Evolutionary conservation across 2,888 invertebrate genomes (phyloP).

Genomic region (Odontocolon sp.): DNA sequence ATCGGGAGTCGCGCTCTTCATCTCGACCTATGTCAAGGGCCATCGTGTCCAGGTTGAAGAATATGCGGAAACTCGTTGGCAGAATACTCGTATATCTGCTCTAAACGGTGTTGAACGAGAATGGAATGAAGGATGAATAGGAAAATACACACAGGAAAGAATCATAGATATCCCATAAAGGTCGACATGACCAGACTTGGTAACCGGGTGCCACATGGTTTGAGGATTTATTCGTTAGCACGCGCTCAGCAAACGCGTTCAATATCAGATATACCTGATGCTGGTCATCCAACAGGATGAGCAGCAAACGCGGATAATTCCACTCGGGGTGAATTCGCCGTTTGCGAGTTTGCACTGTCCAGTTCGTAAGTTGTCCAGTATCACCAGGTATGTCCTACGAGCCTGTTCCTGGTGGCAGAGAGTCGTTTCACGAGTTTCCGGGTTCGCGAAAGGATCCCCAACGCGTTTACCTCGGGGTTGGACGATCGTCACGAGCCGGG

Average conservation of each 20-base stretch:
- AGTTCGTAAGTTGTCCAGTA: not conserved
- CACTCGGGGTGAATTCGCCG: conserved; percentile 7
- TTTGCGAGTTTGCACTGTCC: conserved; percentile 26
- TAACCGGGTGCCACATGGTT: conserved; percentile 25
- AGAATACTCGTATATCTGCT: conserved; percentile 32
- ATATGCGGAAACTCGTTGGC: conserved; percentile 47
- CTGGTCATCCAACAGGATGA: conserved; percentile 11
- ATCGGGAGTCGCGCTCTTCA: conserved; percentile 44
- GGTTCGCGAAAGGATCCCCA: too few relatives aligned
- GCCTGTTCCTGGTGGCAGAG: conserved; percentile 23
- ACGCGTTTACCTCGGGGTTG: conserved; percentile 6
- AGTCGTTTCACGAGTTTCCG: conserved; percentile 60
- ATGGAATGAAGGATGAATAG: conserved; percentile 37
- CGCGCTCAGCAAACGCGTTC: conserved; percentile 48
- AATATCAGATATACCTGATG: conserved; percentile 28
- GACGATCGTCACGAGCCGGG: conserved; percentile 50
- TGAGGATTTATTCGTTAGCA: conserved; percentile 60
- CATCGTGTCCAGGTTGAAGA: conserved; percentile 31
- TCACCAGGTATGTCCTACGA: conserved; percentile 14
- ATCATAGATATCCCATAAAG: conserved; percentile 36
- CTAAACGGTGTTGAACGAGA: conserved; percentile 51
- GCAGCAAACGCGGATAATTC: not conserved
- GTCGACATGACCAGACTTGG: conserved; percentile 31
- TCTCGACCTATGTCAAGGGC: conserved; percentile 47
- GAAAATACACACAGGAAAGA: conserved; percentile 1